These are phyloP conservation scores for Champsocephalus esox DNA, from an alignment of 2,797 vertebrate genomes.

Conservation along the genomic window DNA sequence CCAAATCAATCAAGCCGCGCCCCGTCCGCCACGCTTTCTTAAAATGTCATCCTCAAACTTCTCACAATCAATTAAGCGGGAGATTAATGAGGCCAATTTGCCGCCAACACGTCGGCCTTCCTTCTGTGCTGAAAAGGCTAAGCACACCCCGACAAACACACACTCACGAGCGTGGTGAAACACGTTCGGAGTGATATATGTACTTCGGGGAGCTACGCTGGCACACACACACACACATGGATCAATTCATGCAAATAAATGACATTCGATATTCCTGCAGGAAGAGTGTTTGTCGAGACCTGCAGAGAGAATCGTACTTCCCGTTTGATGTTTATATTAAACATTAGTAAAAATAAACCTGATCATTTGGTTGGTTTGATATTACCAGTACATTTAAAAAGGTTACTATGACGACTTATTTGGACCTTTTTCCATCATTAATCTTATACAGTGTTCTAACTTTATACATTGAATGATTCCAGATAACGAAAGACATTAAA, in stretches of 20 bases:
- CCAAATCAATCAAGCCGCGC: conserved; percentile 82
- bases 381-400: neutral
- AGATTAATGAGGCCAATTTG: conserved; percentile 90
- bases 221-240: neutral
- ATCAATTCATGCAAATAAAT: neutral
- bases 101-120: conserved; percentile 80
- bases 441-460: neutral
- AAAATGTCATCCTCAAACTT: conserved; percentile 89
- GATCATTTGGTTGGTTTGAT: neutral
- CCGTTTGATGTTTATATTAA: neutral
- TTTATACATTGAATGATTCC: neutral
- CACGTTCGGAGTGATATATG: conserved; percentile 1
- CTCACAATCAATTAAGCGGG: conserved; percentile 88
- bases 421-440: neutral
- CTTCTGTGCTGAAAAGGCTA: conserved; percentile 49
- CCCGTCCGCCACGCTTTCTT: conserved; percentile 82
- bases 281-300: too few species aligned
- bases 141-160: neutral
- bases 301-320: neutral
- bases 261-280: too few species aligned
- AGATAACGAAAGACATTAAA: neutral
- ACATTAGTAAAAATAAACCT: neutral
- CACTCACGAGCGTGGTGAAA: neutral
- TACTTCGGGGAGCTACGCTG: neutral
- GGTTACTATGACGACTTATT: too few species aligned